These are phyloP conservation scores for Ia io DNA, from an alignment of 2,113 vertebrate species.

Conservation along the genomic window DNA sequence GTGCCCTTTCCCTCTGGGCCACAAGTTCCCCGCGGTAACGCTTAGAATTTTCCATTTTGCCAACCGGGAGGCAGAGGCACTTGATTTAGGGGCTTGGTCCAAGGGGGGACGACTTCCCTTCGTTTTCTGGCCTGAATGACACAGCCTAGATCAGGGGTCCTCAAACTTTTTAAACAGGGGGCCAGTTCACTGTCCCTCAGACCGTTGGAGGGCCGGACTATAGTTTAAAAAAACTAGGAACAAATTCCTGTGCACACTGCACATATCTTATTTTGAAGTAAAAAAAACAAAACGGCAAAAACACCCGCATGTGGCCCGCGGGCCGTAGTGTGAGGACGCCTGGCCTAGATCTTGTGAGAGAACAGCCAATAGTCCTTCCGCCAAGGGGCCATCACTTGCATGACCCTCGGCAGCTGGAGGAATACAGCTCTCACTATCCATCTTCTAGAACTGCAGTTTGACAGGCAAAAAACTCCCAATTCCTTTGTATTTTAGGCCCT, in stretches of 20 bases:
- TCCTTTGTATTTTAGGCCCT: background rate
- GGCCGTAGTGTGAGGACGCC: too few species aligned
- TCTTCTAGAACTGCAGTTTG: background rate
- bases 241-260: too few species aligned
- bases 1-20: background rate
- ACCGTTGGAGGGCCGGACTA: too few species aligned
- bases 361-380: background rate
- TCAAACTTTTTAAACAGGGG: too few species aligned
- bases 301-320: too few species aligned
- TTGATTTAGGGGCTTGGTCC: background rate
- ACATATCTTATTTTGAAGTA: too few species aligned
- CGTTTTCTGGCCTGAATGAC: background rate
- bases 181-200: too few species aligned
- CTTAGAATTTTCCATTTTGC: background rate
- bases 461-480: background rate
- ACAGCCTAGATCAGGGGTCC: background rate
- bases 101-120: background rate
- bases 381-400: accelerated
- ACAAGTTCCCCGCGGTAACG: accelerated
- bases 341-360: background rate
- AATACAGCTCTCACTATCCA: accelerated
- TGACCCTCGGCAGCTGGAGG: accelerated
- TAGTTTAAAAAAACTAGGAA: too few species aligned
- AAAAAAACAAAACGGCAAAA: too few species aligned
- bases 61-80: background rate